Base-by-base conservation (phyloP, 2,888 invertebrate species). In the Erannis defoliaria region DNA sequence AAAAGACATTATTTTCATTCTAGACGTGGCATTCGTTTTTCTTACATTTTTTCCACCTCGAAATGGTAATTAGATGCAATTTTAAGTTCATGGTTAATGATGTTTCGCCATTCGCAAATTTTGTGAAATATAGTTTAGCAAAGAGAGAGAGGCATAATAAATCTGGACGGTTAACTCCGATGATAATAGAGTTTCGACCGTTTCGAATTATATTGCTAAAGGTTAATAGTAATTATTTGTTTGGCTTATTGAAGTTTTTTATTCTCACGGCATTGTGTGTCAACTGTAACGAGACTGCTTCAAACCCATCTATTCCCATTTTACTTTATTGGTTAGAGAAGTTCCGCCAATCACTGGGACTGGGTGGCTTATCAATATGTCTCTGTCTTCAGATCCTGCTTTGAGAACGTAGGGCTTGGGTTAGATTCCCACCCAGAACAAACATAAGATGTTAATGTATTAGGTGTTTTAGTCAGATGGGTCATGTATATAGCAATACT, bases 41-140 rank as follows among this genome's bases (percentile, higher is more conserved):
- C 43, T 55, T 45, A 53, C 45, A 45, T 59, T 68, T 62, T 65
- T 55, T 45, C 38, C 48, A 35, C 65, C 58, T 74, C 67, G 66
- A 69, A 67, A 76, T 62, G 67, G 55, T 72, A 71, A 74, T 73
- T 71, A 67, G 60, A 55, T 70, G 67, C 73, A 72, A 76, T 73
- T 70, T 60, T 68, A 73, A 71, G 76, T 75, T 77, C 78, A 81
- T 66, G 75, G 74, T 62, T 71, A 72, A 70, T 67, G 55, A 61
- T 59, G 67, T 75, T 67, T 64, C 68, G 60, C 49, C 61, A 73
- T 66, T 69, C 38, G 49, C 35, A 35, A 58, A 61, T 58, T 67
- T 70, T 72, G 55, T 66, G 70, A 70, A 72, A 73, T 68, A 55
- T 55, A 35, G 57, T 64, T 62, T 60, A 14, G 57, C 51, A 55